Conservation (phyloP, 1,140 invertebrate species). For the Pollicipes pollicipes region DNA sequence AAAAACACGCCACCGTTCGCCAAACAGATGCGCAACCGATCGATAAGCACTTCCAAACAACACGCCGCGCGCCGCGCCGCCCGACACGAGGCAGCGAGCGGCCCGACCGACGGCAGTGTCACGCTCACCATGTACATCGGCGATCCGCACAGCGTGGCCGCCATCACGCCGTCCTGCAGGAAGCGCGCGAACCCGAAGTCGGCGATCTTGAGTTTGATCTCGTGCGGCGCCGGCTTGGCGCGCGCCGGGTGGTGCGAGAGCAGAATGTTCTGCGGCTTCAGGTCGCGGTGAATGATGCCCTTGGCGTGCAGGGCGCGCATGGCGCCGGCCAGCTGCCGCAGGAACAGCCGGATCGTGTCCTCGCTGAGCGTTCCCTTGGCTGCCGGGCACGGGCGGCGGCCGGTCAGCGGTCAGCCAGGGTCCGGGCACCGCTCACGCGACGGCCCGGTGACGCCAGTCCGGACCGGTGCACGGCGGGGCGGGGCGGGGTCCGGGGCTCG, state of each 20-base stretch:
- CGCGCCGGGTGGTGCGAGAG: constrained; percentile 59
- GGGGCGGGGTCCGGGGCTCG: no score
- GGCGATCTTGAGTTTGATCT: constrained; percentile 90
- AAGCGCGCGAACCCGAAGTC: constrained; percentile 99
- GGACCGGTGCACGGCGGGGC: no score
- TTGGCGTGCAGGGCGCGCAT: constrained; percentile 92
- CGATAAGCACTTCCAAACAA: no score
- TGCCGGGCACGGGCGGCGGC: constrained; percentile 27
- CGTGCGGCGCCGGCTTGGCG: constrained; percentile 64
- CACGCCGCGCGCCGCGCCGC: no score
- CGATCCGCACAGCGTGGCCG: constrained; percentile 94
- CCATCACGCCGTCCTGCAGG: constrained; percentile 96
- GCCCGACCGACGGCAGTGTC: no score
- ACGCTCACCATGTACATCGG: constrained; percentile 95
- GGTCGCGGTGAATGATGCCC: constrained; percentile 94
- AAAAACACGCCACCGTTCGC: no score
- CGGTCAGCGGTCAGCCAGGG: no score
- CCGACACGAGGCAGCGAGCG: no score
- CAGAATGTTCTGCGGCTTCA: constrained; percentile 95
- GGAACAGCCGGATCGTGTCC: constrained; percentile 85
- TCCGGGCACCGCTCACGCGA: no score
- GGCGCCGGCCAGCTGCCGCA: constrained; percentile 84
- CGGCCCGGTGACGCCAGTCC: no score
- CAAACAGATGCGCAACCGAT: no score
- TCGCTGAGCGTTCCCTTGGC: constrained; percentile 86